Conservation (phyloP, 2,113 vertebrate genomes). For the Austrofundulus limnaeus region DNA sequence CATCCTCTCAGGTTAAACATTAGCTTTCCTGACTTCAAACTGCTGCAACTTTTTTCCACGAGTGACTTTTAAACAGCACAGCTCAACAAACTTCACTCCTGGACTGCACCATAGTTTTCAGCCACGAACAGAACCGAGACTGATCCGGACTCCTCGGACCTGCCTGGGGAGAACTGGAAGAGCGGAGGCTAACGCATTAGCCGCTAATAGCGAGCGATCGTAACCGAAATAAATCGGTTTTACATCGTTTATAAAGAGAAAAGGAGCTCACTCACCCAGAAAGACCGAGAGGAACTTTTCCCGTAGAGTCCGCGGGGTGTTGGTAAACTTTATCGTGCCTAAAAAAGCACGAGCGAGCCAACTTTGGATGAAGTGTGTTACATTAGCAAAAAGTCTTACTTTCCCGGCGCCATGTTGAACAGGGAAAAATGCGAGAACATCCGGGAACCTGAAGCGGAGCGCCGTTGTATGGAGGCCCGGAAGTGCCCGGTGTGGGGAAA, state of each 20-base stretch:
- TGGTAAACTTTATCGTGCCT: conserved; percentile 2
- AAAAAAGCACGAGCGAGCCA: conserved; percentile 16
- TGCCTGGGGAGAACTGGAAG: conserved; percentile 2
- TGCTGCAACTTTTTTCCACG: conserved; percentile 15
- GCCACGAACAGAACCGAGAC: not conserved
- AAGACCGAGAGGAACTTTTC: conserved; percentile 12
- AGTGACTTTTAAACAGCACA: too few species aligned
- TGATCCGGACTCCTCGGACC: not conserved
- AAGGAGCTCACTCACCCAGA: conserved; percentile 43
- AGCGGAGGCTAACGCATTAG: conserved; percentile 58
- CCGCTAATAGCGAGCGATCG: conserved; percentile 49
- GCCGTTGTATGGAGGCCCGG: conserved; percentile 62
- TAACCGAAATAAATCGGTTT: conserved; percentile 12
- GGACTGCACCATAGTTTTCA: not conserved
- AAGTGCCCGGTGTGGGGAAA: not conserved
- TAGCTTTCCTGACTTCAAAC: not conserved
- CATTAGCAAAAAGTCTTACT: conserved; percentile 73
- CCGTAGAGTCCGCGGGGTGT: conserved; percentile 1
- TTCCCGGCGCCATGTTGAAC: conserved; percentile 78
- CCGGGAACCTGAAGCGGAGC: conserved; percentile 66
- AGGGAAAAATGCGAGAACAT: conserved; percentile 59
- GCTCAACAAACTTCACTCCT: too few species aligned
- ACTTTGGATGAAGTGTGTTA: conserved; percentile 63
- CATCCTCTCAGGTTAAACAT: not conserved
- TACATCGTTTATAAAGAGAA: not conserved